Conservation (phyloP, 1,140 invertebrate genomes). For the Globodera ellingtonae region DNA sequence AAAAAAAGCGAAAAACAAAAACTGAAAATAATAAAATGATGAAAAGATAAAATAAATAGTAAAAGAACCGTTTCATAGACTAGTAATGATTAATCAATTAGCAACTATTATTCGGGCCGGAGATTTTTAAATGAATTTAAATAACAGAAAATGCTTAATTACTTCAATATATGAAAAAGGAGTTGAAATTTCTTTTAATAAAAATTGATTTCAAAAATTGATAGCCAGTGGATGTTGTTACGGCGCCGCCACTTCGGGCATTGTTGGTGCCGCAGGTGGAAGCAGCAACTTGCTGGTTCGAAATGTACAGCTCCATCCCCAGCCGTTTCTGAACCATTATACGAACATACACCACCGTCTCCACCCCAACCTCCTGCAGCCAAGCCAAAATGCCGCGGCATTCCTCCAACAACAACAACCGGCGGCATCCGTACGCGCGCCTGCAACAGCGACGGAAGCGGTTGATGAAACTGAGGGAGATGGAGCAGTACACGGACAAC, state of each 20-base stretch:
- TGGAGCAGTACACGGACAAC: background rate
- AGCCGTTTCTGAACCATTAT: background rate
- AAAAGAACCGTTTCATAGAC: too few species aligned
- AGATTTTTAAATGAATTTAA: too few species aligned
- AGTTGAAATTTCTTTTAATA: too few species aligned
- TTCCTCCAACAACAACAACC: background rate
- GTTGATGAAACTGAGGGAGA: background rate
- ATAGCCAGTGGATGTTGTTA: background rate
- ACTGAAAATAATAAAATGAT: too few species aligned
- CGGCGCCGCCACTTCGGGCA: conserved; percentile 6
- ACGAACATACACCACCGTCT: conserved; percentile 8
- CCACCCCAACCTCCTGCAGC: conserved; percentile 14
- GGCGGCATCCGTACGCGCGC: background rate
- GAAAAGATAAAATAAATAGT: too few species aligned
- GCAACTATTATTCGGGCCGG: too few species aligned
- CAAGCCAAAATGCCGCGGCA: background rate
- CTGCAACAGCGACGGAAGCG: background rate
- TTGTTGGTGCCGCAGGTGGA: background rate
- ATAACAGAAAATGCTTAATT: too few species aligned
- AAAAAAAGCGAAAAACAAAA: too few species aligned
- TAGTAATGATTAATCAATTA: too few species aligned
- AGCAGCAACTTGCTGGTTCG: conserved; percentile 15
- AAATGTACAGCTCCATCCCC: conserved; percentile 8
- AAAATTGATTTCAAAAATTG: background rate
- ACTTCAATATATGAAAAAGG: too few species aligned